These are phyloP conservation scores for Ranitomeya variabilis DNA, from an alignment of 2,113 vertebrate species.

Conservation along the genomic window DNA sequence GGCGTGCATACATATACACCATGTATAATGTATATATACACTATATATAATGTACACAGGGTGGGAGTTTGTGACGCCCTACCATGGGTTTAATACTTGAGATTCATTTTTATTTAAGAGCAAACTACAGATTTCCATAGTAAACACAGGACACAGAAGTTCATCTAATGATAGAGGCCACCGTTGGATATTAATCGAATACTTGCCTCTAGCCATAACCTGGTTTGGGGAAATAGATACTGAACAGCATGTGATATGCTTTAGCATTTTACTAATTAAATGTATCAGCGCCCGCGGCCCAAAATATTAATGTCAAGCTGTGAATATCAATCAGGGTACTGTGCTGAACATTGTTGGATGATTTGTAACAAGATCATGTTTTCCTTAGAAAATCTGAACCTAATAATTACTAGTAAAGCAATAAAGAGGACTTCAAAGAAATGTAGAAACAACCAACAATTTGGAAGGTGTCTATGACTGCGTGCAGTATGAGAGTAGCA, in stretches of 20 bases:
- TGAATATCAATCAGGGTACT: constrained; percentile 47
- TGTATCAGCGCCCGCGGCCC: constrained; percentile 48
- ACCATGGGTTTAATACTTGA: background rate
- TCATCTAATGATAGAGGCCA: background rate
- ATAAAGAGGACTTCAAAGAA: background rate
- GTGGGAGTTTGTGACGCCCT: too few species aligned
- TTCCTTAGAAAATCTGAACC: constrained; percentile 34
- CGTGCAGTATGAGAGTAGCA: background rate
- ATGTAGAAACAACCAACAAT: background rate
- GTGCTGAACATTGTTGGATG: constrained; percentile 6
- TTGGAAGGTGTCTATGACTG: background rate
- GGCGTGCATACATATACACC: background rate
- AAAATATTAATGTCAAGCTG: constrained; percentile 56
- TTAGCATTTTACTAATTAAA: constrained; percentile 54
- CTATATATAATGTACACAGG: background rate
- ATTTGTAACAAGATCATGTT: constrained; percentile 25
- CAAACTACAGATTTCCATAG: background rate
- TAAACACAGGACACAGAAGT: background rate
- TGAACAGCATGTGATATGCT: constrained; percentile 47
- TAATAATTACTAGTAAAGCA: constrained; percentile 33
- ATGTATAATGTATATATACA: background rate
- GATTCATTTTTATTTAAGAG: background rate
- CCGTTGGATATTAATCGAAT: background rate
- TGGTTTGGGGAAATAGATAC: constrained; percentile 40
- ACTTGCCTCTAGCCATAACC: constrained; percentile 38